phyloP scores from a whole-genome alignment of 2,113 vertebrate genomes.

The Caloenas nicobarica region DNA sequence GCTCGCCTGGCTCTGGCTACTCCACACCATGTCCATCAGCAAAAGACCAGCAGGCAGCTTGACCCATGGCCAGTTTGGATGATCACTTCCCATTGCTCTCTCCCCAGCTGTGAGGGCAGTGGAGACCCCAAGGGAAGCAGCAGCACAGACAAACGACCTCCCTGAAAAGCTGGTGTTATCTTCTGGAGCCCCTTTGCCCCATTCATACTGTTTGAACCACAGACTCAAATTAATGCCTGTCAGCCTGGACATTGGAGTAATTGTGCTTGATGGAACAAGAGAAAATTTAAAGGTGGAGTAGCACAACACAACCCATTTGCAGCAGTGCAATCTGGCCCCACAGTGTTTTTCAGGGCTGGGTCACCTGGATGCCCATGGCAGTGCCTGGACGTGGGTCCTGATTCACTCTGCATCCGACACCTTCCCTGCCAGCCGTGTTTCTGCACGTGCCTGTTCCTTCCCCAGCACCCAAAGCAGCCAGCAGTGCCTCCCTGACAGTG shows the following conservation, averaged over 20 bases:
- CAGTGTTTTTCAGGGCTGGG: background rate
- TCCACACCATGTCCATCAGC: background rate
- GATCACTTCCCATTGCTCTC: background rate
- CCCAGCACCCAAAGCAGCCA: background rate
- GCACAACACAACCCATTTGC: background rate
- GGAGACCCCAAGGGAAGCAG: background rate
- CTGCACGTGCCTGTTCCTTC: background rate
- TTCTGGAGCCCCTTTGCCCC: background rate
- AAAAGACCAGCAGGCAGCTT: background rate
- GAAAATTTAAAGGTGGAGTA: background rate
- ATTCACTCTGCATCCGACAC: background rate
- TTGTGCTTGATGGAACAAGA: background rate
- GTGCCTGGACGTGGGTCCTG: too few relatives aligned
- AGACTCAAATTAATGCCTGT: background rate
- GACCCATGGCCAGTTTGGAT: rapidly evolving
- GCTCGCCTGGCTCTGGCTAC: background rate
- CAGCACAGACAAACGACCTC: background rate
- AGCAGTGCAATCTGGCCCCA: background rate
- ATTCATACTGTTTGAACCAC: background rate
- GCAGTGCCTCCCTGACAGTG: rapidly evolving
- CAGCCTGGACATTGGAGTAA: background rate
- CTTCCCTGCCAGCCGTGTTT: background rate
- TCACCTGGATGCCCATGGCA: rapidly evolving
- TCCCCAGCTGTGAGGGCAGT: background rate
- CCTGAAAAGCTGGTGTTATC: background rate